Conservation (phyloP, 1,140 invertebrate species). For the Drosophila eugracilis region DNA sequence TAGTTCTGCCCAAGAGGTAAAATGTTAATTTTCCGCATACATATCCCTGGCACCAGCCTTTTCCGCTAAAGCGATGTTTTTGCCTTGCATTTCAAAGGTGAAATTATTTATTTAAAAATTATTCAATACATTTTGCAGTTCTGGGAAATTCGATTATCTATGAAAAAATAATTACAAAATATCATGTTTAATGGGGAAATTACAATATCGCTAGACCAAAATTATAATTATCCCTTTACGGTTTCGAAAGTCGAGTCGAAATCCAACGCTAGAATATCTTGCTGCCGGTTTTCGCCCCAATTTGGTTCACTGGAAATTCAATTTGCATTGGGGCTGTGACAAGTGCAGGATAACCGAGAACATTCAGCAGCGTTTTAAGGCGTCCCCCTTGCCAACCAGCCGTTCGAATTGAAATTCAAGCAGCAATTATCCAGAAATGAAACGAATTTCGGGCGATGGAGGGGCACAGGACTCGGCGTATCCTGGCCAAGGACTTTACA, state of each 20-base stretch:
- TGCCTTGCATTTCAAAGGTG: no score
- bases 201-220: not conserved
- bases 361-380: constrained; percentile 34
- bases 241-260: not conserved
- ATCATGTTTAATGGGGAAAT: not conserved
- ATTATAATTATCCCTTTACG: not conserved
- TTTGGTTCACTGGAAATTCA: constrained; percentile 43
- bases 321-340: constrained; percentile 46
- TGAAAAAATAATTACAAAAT: no score
- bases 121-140: no score
- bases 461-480: constrained; percentile 11
- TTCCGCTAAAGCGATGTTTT: no score
- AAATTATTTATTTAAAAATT: not conserved
- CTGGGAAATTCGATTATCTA: no score
- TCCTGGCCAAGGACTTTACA: constrained; percentile 54
- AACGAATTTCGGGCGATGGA: constrained; percentile 38
- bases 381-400: constrained; percentile 3
- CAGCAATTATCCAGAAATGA: constrained; percentile 76
- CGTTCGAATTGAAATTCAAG: constrained; percentile 80
- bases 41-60: constrained; percentile 5
- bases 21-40: constrained; percentile 62
- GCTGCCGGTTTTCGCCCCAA: constrained; percentile 11
- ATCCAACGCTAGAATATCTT: constrained; percentile 27
- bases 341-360: constrained; percentile 42
- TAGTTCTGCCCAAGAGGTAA: constrained; percentile 71